Evolutionary conservation across 1,140 invertebrate genomes (phyloP).

Genomic region (Ceratoteleas bidentatus): DNA sequence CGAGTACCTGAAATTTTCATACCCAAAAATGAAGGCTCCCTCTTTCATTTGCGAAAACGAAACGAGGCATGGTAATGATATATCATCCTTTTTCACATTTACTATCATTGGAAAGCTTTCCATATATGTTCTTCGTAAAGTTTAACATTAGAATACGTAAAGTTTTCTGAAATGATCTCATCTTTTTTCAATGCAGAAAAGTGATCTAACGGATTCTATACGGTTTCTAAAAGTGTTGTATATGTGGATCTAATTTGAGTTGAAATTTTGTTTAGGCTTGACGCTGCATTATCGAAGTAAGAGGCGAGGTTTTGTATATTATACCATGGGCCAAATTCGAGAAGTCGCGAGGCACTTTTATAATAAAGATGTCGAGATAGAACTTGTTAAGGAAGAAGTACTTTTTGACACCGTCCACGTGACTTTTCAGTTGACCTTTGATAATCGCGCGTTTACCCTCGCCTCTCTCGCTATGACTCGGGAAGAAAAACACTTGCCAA

Average conservation of each 20-base stretch:
- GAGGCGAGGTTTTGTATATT: constrained; percentile 95
- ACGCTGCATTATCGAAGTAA: constrained; percentile 97
- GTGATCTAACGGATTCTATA: too few relatives aligned
- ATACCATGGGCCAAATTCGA: constrained; percentile 97
- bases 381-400: constrained; percentile 91
- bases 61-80: constrained; percentile 86
- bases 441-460: constrained; percentile 93
- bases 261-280: too few relatives aligned
- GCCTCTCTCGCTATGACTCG: constrained; percentile 90
- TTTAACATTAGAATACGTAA: too few relatives aligned
- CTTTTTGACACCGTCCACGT: constrained; percentile 95
- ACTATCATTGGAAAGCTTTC: too few relatives aligned
- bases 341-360: constrained; percentile 96
- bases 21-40: constrained; percentile 94
- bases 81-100: too few relatives aligned
- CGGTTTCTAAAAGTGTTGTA: too few relatives aligned
- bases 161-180: too few relatives aligned
- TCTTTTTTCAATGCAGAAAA: too few relatives aligned
- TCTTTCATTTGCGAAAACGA: constrained; percentile 98
- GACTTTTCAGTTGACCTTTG: constrained; percentile 95
- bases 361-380: constrained; percentile 95
- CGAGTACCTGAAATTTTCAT: constrained; percentile 98
- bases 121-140: too few relatives aligned
- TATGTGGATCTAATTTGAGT: too few relatives aligned
- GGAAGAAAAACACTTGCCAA: constrained; percentile 92